Percentiles rank a stretch among this genome's conserved stretches.
phyloP scores from a whole-genome alignment of 23 tunicate species.

The Halocynthia roretzi region DNA sequence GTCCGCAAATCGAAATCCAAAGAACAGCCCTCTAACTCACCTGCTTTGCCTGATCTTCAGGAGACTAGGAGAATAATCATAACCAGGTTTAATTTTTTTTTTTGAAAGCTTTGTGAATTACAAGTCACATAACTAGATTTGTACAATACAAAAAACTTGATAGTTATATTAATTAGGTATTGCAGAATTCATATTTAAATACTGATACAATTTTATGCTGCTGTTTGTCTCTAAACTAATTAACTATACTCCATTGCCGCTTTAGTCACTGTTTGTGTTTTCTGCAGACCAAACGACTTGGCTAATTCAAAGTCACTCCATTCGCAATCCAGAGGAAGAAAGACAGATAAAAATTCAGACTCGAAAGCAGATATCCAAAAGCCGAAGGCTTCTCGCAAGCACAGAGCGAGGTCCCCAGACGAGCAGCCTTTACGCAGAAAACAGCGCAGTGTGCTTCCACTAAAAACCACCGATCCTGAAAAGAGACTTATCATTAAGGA shows the following conservation, averaged over 20 bases:
- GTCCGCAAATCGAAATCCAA: neutral
- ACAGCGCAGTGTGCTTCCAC: constrained; percentile 4
- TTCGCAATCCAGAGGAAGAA: neutral
- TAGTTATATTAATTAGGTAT: too few relatives aligned
- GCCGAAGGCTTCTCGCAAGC: neutral
- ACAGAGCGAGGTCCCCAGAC: neutral
- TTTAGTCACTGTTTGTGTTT: too few relatives aligned
- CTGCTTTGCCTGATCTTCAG: neutral
- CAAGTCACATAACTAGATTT: too few relatives aligned
- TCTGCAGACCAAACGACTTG: too few relatives aligned
- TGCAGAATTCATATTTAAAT: too few relatives aligned
- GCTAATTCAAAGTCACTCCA: too few relatives aligned
- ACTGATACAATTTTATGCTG: too few relatives aligned
- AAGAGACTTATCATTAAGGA: neutral
- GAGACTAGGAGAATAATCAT: constrained; percentile 6
- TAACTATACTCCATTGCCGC: too few relatives aligned
- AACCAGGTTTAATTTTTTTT: neutral
- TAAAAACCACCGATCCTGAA: neutral
- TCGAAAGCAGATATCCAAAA: neutral
- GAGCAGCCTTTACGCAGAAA: neutral
- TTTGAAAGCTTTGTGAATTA: neutral
- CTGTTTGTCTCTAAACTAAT: too few relatives aligned
- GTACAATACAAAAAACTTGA: too few relatives aligned
- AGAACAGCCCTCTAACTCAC: neutral
- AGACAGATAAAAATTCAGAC: neutral